These are phyloP conservation scores for Potamilus streckersoni DNA, from an alignment of 1,140 invertebrate species.

Conservation along the genomic window DNA sequence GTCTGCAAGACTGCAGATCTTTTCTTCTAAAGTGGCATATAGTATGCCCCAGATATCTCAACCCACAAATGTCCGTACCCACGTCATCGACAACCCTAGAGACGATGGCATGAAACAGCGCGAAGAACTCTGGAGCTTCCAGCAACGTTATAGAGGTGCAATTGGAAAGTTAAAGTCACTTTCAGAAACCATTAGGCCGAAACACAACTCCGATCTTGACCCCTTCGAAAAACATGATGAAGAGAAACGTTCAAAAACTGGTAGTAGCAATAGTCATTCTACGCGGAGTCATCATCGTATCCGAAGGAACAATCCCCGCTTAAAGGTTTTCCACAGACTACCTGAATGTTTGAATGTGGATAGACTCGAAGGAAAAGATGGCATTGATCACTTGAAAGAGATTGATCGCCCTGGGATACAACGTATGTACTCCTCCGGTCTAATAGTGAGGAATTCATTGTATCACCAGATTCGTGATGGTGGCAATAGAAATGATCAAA, in stretches of 20 bases:
- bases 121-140: constrained; percentile 31
- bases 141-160: constrained; percentile 20
- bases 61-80: constrained; percentile 22
- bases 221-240: too few species aligned
- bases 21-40: constrained; percentile 25
- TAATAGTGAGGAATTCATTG: constrained; percentile 20
- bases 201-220: too few species aligned
- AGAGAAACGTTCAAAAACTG: too few species aligned
- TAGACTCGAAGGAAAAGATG: too few species aligned
- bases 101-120: constrained; percentile 30
- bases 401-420: constrained; percentile 7
- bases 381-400: too few species aligned
- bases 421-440: constrained; percentile 25
- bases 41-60: constrained; percentile 20
- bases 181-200: too few species aligned
- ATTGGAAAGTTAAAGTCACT: background rate
- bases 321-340: too few species aligned
- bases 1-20: constrained; percentile 5
- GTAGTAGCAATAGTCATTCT: too few species aligned
- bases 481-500: constrained; percentile 12
- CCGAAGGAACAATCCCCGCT: too few species aligned
- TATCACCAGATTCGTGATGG: constrained; percentile 19
- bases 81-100: constrained; percentile 27
- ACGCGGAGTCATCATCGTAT: too few species aligned
- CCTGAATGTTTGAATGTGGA: too few species aligned